phyloP scores from a whole-genome alignment of 2,797 vertebrate genomes.

The Holocentrus rufus region DNA sequence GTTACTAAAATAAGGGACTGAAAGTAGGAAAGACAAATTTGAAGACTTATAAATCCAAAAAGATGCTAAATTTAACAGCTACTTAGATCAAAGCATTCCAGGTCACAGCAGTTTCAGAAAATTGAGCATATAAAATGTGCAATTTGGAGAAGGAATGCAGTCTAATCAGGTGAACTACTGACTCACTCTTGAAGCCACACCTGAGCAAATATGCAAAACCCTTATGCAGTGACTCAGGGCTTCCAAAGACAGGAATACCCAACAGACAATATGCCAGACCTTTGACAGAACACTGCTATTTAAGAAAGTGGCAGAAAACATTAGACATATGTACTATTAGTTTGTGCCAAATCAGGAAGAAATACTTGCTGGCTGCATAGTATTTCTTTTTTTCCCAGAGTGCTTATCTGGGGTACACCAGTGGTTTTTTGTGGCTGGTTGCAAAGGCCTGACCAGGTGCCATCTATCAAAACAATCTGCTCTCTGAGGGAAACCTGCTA shows the following conservation, averaged over 20 bases:
- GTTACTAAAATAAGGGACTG: background rate
- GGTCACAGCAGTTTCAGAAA: constrained; percentile 9
- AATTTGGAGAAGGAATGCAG: constrained; percentile 42
- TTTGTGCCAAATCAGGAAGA: constrained; percentile 35
- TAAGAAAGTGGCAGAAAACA: background rate
- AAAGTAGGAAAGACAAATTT: too few relatives aligned
- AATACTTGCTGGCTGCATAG: constrained; percentile 31
- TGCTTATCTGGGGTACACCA: constrained; percentile 69
- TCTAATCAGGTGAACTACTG: constrained; percentile 49
- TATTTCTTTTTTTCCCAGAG: background rate
- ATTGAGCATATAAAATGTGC: constrained; percentile 23
- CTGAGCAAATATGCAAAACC: constrained; percentile 51
- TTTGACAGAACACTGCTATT: background rate
- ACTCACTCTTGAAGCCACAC: constrained; percentile 50
- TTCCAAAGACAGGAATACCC: constrained; percentile 6
- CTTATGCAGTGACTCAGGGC: constrained; percentile 14
- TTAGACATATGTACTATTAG: constrained; percentile 2
- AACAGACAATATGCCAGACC: background rate
- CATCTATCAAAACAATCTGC: constrained; percentile 84
- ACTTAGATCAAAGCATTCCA: constrained; percentile 46
- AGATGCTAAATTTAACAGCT: constrained; percentile 13
- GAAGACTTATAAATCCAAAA: constrained; percentile 1
- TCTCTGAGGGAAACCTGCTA: constrained; percentile 82
- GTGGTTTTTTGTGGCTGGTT: constrained; percentile 56
- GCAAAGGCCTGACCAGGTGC: constrained; percentile 76